Conservation (phyloP, 2,797 vertebrate genomes). For the Mycteria americana region DNA sequence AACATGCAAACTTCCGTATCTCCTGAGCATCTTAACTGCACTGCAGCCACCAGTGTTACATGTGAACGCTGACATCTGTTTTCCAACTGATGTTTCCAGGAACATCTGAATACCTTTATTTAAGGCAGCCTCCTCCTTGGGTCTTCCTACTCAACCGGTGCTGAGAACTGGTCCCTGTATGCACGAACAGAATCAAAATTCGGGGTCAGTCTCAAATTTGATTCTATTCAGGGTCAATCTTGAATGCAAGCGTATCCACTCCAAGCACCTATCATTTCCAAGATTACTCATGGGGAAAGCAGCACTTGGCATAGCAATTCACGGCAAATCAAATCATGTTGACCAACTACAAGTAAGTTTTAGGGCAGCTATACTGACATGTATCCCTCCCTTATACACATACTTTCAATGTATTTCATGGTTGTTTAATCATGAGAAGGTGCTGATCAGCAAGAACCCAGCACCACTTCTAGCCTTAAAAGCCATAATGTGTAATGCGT, state of each 20-base stretch:
- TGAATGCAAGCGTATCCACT: neutral
- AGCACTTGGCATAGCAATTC: neutral
- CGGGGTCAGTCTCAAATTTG: neutral
- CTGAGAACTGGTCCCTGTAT: neutral
- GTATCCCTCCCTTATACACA: neutral
- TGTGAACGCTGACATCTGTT: neutral
- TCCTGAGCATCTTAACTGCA: neutral
- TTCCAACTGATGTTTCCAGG: neutral
- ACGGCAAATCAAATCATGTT: neutral
- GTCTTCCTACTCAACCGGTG: neutral
- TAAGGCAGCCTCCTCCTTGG: neutral
- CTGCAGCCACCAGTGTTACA: neutral
- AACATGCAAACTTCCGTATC: neutral
- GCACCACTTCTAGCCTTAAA: neutral
- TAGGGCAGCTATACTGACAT: neutral
- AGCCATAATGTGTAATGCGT: accelerated
- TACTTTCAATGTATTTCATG: neutral
- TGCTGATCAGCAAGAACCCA: neutral
- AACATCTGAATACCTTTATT: neutral
- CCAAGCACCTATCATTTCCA: neutral
- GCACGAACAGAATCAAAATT: neutral
- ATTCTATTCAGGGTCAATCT: neutral
- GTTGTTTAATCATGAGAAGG: neutral
- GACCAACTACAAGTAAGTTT: neutral
- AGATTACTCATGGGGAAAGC: neutral